A percentile compares a stretch with the other conserved stretches of the same genome.
These are phyloP conservation scores for Colletes collaris DNA, from an alignment of 2,888 invertebrate species.

Conservation along the genomic window DNA sequence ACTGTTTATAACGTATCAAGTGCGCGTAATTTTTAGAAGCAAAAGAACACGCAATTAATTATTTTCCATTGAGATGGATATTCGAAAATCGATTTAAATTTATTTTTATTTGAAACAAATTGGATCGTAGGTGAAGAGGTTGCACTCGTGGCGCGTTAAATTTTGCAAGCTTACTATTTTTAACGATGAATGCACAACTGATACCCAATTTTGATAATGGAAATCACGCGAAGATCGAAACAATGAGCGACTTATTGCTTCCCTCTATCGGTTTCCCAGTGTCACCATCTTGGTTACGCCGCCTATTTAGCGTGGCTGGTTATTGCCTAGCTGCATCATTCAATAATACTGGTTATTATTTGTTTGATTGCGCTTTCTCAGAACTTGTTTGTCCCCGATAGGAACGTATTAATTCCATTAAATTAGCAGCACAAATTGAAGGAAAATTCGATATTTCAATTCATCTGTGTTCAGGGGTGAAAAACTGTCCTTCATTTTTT, in stretches of 20 bases:
- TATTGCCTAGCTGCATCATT: constrained; percentile 40
- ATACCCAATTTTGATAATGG: not conserved
- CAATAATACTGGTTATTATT: constrained; percentile 64
- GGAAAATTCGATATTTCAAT: constrained; percentile 9
- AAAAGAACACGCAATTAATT: no score
- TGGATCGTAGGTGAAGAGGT: no score
- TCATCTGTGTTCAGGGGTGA: not conserved
- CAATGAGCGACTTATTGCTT: constrained; percentile 22
- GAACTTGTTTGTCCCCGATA: constrained; percentile 45
- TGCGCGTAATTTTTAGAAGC: no score
- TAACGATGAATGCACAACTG: not conserved
- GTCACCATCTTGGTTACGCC: constrained; percentile 37
- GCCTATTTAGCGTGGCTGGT: constrained; percentile 50
- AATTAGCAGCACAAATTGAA: constrained; percentile 41
- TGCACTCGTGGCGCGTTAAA: not conserved
- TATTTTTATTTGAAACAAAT: no score
- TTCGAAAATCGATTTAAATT: no score
- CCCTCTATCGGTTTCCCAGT: constrained; percentile 35
- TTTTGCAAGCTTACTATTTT: no score
- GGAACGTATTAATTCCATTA: constrained; percentile 44
- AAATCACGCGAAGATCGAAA: not conserved
- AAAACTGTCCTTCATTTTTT: not conserved
- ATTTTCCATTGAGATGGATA: no score
- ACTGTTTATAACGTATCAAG: no score
- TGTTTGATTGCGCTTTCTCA: constrained; percentile 44